A percentile compares a stretch with the other conserved stretches of the same genome.
phyloP scores from a whole-genome alignment of 2,797 vertebrate species.

The Hafferia zeledoni region DNA sequence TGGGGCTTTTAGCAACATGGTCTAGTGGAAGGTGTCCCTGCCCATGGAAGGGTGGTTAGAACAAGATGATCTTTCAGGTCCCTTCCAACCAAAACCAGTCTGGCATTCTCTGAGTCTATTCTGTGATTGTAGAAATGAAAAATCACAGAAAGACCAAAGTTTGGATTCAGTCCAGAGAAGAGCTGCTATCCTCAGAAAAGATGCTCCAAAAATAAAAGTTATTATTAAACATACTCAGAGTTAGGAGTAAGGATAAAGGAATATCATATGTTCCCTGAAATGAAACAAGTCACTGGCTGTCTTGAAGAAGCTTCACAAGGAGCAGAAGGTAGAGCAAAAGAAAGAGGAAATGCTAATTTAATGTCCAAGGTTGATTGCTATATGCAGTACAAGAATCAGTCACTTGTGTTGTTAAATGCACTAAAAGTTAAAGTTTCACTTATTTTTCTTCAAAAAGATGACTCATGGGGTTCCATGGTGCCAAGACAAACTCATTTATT shows the following conservation, averaged over 20 bases:
- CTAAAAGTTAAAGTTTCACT: background rate
- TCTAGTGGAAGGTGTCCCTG: background rate
- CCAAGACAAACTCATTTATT: constrained; percentile 46
- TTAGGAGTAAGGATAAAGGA: background rate
- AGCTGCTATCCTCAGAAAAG: background rate
- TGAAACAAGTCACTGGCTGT: background rate
- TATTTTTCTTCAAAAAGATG: constrained; percentile 16
- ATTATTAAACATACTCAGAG: background rate
- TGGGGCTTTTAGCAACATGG: background rate
- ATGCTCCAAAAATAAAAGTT: background rate
- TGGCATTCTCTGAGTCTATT: background rate
- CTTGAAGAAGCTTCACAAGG: background rate
- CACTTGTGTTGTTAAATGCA: background rate
- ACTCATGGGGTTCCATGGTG: background rate
- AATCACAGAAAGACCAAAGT: background rate
- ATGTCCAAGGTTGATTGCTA: background rate
- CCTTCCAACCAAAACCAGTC: background rate
- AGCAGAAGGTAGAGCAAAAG: background rate
- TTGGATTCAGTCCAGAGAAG: background rate
- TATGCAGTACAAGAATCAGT: background rate
- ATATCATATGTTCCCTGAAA: background rate
- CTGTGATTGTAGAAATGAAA: background rate
- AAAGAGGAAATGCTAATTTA: background rate
- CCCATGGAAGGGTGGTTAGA: accelerated
- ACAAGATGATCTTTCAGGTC: too few species aligned